Conservation (phyloP, 2,797 vertebrate genomes). For the Gymnothorax reevesii region DNA sequence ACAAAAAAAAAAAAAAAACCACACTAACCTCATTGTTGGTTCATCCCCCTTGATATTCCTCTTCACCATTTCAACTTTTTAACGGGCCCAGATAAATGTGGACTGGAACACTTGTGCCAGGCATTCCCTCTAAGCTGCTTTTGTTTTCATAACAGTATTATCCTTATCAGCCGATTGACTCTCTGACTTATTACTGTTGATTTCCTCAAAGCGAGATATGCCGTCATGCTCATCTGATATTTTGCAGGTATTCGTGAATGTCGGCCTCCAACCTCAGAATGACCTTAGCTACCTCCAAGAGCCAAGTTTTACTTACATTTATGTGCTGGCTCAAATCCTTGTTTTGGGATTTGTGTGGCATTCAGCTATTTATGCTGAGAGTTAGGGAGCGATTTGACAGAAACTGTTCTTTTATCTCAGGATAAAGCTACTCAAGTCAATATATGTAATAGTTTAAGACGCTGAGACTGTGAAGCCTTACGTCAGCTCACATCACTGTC, state of each 20-base stretch:
- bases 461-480: not conserved
- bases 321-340: not conserved
- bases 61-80: not conserved
- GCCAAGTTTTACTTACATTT: not conserved
- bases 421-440: not conserved
- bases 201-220: not conserved
- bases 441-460: not conserved
- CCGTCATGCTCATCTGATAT: not conserved
- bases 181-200: conserved; percentile 9
- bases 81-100: not conserved
- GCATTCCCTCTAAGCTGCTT: not conserved
- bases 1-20: not conserved
- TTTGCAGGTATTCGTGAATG: not conserved
- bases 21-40: not conserved
- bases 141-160: not conserved
- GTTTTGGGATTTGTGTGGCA: not conserved
- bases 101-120: not conserved
- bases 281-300: not conserved
- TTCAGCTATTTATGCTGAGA: not conserved
- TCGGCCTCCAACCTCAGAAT: not conserved
- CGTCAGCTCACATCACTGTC: not conserved
- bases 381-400: not conserved
- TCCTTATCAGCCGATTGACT: not conserved
- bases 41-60: not conserved
- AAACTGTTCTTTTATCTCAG: conserved; percentile 6